Conservation (phyloP, 2,888 invertebrate genomes). For the Nomada lathburiana region DNA sequence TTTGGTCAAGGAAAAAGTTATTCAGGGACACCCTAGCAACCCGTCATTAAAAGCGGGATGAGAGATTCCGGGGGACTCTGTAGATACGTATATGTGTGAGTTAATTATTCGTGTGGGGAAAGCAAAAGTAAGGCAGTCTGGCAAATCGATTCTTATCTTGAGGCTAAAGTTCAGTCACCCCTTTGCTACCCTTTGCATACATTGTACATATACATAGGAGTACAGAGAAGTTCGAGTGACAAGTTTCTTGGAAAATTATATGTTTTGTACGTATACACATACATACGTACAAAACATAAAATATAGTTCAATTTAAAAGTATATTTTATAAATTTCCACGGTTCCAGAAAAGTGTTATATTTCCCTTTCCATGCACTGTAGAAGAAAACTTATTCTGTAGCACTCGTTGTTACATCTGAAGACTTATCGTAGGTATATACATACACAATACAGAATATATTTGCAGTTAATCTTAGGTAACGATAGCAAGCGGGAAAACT, state of each 20-base stretch:
- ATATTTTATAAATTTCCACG: too few species aligned
- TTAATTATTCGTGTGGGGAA: constrained; percentile 34
- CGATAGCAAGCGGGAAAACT: not conserved
- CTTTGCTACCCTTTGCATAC: constrained; percentile 5
- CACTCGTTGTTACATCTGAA: too few species aligned
- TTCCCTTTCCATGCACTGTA: too few species aligned
- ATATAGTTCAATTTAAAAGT: too few species aligned
- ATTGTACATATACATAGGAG: not conserved
- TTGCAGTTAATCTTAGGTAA: not conserved
- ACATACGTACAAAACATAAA: too few species aligned
- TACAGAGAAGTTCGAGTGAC: constrained; percentile 7
- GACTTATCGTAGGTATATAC: not conserved
- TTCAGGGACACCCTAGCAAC: too few species aligned
- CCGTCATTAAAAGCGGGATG: too few species aligned
- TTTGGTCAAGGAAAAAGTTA: too few species aligned
- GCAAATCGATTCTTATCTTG: constrained; percentile 67
- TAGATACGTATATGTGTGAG: not conserved
- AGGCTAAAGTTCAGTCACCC: constrained; percentile 61
- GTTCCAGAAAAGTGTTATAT: too few species aligned
- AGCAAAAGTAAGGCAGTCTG: constrained; percentile 67
- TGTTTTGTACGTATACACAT: not conserved
- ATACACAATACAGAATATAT: not conserved
- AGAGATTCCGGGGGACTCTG: too few species aligned
- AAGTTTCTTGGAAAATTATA: constrained; percentile 13
- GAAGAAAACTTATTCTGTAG: too few species aligned